Evolutionary conservation across 2,113 vertebrate species (phyloP), one percentile per base, ranked within the genome.

Genomic region (Sinocyclocheilus grahami): DNA sequence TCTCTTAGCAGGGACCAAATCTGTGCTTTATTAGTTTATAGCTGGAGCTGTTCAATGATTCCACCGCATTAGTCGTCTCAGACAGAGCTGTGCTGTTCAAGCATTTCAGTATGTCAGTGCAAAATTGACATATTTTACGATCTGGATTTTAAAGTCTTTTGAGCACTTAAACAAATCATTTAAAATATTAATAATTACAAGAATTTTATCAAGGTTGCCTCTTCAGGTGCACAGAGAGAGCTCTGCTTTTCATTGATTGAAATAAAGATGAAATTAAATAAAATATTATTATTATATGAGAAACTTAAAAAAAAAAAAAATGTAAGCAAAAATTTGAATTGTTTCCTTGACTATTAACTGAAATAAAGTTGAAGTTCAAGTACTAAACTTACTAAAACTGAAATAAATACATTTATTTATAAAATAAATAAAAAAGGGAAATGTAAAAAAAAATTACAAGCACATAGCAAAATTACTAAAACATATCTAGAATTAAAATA

Each of bases 21-120:
- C 69, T 27, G n/a, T 55, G 67, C 63, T 33, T 55, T 78, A 71
- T 46, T 69, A 33, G 62, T 69, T 84, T 84, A 76, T 76, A 60
- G 71, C 14, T 58, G 13, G 51, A 75, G 20, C 75, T 69, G 30
- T 18, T 69, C 30, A 79, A 78, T 76, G 24, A 53, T 78, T 85
- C 63, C 48, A 24, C 1, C 55, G 62, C 84, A 71, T 48, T 30
- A 77, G 10, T 46, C 14, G 14, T 58, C 76, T 16, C 8, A 14
- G 11, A 24, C 11, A 65, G 24, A 65, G 24, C 78, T 67, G 65
- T 30, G 46, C 60, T n/a, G 63, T 82, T 82, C 46, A 37, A 39
- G 39, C 55, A 30, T 18, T 46, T 7, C 78, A 46, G n/a, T 9
- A 14, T 13, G 33, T 33, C 58, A 37, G 5, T 63, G n/a, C 48